Percentiles rank a stretch among this genome's conserved stretches.
These are phyloP conservation scores for Natator depressus DNA, from an alignment of 2,113 vertebrate genomes.

Conservation along the genomic window DNA sequence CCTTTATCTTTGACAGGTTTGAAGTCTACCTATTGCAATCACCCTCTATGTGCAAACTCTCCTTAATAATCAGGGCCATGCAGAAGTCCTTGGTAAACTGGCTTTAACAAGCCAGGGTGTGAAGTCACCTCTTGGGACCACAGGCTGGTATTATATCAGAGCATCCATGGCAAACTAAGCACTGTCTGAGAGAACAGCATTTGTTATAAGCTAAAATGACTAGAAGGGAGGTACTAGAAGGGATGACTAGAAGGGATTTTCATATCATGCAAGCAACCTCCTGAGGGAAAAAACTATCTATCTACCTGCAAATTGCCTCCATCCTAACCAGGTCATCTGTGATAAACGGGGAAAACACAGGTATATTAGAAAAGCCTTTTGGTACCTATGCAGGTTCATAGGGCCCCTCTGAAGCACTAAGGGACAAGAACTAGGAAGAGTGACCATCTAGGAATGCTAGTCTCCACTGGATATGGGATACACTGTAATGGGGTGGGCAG, in stretches of 20 bases:
- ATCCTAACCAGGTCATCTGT: not conserved
- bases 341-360: not conserved
- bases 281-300: not conserved
- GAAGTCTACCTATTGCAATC: not conserved
- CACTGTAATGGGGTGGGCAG: not conserved
- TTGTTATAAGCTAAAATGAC: not conserved
- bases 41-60: not conserved
- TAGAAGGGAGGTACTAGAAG: not conserved
- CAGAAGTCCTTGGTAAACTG: fast-evolving
- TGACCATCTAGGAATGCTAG: not conserved
- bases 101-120: not conserved
- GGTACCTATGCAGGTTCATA: not conserved
- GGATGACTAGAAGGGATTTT: not conserved
- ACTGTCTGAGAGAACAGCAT: not conserved
- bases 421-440: not conserved
- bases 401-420: not conserved
- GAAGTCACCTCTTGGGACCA: not conserved
- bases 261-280: not conserved
- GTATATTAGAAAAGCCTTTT: not conserved
- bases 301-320: fast-evolving
- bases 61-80: not conserved
- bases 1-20: not conserved
- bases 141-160: not conserved
- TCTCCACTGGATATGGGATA: not conserved
- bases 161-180: not conserved